phyloP scores from a whole-genome alignment of 2,113 vertebrate genomes.

The Psammodynastes pulverulentus region DNA sequence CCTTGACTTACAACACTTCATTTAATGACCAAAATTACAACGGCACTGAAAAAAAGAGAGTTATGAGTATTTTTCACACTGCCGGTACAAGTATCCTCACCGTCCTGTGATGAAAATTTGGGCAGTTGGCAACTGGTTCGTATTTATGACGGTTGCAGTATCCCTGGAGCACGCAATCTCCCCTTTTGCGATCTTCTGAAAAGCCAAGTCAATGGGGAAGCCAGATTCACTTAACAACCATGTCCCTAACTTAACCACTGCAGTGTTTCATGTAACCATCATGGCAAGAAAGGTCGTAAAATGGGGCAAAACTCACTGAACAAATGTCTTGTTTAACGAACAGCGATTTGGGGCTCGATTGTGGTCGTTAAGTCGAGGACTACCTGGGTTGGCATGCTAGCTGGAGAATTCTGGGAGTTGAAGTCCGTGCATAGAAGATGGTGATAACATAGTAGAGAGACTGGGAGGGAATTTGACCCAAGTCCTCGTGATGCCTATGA shows the following conservation, averaged over 20 bases:
- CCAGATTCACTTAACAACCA: background rate
- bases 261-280: background rate
- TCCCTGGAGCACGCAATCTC: background rate
- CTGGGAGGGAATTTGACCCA: fast-evolving
- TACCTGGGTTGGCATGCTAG: background rate
- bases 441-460: background rate
- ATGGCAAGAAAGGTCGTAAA: background rate
- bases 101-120: background rate
- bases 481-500: background rate
- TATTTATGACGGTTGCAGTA: background rate
- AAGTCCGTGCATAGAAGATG: background rate
- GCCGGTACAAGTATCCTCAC: background rate
- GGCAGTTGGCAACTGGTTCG: background rate
- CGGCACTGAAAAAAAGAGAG: background rate
- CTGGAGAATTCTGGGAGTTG: background rate
- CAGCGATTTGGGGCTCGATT: background rate
- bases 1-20: background rate
- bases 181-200: background rate
- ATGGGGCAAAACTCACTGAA: background rate
- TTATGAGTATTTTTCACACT: background rate
- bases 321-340: background rate
- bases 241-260: background rate
- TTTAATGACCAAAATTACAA: background rate
- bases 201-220: background rate
- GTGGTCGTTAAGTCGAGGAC: background rate